Base-by-base conservation (phyloP, 1,140 invertebrate genomes). In the Zaprionus nigranus region DNA sequence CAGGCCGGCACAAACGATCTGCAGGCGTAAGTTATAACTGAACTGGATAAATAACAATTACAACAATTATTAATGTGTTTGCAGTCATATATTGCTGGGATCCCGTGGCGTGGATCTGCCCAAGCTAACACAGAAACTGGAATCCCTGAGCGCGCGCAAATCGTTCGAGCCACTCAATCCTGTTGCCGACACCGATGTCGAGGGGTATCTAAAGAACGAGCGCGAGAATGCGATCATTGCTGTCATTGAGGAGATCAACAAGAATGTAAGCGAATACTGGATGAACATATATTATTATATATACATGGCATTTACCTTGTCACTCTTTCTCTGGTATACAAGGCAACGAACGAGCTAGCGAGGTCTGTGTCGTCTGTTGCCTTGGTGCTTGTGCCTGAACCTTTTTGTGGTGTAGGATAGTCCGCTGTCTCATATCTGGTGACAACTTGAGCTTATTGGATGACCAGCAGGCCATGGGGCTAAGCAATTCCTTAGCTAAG, bases 181-280 rank as follows among this genome's bases (percentile, higher is more conserved):
- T 2, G 96, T 98, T 43, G 95, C 96, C 56, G 97, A 98, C 90
- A 97, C 97, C 28, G 98, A 99, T 93, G 96, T 98, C 73, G 94
- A 97, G 83, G 97, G 96, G 81, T 99, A 97, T 93, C 93, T 99
- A 4, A 96, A 96, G 93, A 98, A 98, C 95, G 98, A 99, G 94
- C 95, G 97, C 63, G 97, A 99, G 94, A 99, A 98, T 95, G 97
- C 97, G 22, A 96, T 99, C 85, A 93, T 99, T 5, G 96, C 97
- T 24, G 95, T 98, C 9, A 98, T 99, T 83, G 98, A 99, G 93
- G 96, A 98, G 92, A 97, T 97, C 54, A 95, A 97, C 75, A 96
- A 96, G 93, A 95, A 95, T 90, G 97, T 97, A 94, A 94, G 95
- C 94, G 17, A 15, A 22, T 28, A 9, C n/a, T 7, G n/a, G 2